Evolutionary conservation across 1,140 invertebrate genomes (phyloP), one percentile per base, ranked within the genome.

Genomic region (Calycopis cecrops): DNA sequence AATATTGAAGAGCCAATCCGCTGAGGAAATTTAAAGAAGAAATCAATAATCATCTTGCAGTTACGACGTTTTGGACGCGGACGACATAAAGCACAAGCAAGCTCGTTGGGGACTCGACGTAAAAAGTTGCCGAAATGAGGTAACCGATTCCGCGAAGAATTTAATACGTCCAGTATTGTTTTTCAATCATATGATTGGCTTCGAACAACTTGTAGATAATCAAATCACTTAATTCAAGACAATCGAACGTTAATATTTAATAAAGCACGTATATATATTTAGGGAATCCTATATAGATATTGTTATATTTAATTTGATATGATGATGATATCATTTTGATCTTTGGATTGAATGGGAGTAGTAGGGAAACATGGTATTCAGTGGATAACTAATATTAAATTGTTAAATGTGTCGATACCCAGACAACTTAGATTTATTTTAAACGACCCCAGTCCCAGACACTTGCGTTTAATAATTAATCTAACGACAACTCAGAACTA

Each of bases 111-210:
- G 47, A 63, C 50, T 61, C 21, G 21, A 14, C 28, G 62, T 66
- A 85, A 85, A 85, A 85, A 85, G 60, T 67, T 61, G 78, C 70
- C 67, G 57, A 66, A 59, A 65, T 71, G 62, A 72, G 50, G 59
- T 65, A 64, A 73, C 59, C 58, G 70, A 67, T 85, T 85, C 82
- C 58, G 57, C 65, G 79, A 85, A 85, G 70, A 72, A 79, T 77
- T 63, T 68, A 62, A 68, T 66, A 71, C 68, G 63, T 63, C 69
- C 56, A 60, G 57, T 65, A 65, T 63, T 70, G 55, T 70, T 71
- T 69, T 65, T 55, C 61, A 64, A 57, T 61, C 70, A 58, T 65
- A 67, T 52, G 50, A 48, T 47, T 40, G 54, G n/a, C 33, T 44
- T 44, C 21, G 12, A 38, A 14, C 17, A 33, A 28, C 40, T 28